Conservation (phyloP, 2,113 vertebrate species). For the Ochotona princeps region DNA sequence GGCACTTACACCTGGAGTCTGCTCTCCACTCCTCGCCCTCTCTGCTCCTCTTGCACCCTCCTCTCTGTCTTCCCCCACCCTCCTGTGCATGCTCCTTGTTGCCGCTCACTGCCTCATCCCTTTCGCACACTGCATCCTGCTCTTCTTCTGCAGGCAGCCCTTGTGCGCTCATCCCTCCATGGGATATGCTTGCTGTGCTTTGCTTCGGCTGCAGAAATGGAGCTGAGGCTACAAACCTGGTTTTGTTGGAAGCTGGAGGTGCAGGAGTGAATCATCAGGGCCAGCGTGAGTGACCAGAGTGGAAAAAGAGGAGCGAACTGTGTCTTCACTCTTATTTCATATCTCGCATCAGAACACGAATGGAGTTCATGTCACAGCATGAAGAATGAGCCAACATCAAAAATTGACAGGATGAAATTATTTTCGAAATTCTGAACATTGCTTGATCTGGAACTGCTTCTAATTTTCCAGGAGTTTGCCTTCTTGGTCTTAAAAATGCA, state of each 20-base stretch:
- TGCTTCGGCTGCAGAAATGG: background rate
- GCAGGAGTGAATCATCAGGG: background rate
- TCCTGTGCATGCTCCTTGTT: no score
- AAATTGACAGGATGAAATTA: background rate
- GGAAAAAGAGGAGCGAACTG: background rate
- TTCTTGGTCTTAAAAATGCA: background rate
- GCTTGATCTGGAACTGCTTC: background rate
- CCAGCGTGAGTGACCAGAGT: background rate
- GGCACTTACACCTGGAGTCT: background rate
- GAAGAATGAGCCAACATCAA: background rate
- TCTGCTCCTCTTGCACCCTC: background rate
- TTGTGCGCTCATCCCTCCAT: no score
- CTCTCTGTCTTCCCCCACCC: fast-evolving
- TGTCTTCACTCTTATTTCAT: background rate
- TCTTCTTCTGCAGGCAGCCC: no score
- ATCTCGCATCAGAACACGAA: background rate
- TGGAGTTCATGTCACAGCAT: background rate
- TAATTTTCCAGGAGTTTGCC: background rate
- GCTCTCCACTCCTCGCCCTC: background rate
- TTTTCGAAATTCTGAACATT: background rate
- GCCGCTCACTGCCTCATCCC: background rate
- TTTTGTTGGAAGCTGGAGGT: background rate
- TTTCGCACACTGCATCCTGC: background rate
- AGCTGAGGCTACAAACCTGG: background rate
- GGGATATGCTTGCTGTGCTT: background rate